Evolutionary conservation across 2,113 vertebrate genomes (phyloP), one percentile per base, ranked within the genome.

Genomic region (Okapia johnstoni): DNA sequence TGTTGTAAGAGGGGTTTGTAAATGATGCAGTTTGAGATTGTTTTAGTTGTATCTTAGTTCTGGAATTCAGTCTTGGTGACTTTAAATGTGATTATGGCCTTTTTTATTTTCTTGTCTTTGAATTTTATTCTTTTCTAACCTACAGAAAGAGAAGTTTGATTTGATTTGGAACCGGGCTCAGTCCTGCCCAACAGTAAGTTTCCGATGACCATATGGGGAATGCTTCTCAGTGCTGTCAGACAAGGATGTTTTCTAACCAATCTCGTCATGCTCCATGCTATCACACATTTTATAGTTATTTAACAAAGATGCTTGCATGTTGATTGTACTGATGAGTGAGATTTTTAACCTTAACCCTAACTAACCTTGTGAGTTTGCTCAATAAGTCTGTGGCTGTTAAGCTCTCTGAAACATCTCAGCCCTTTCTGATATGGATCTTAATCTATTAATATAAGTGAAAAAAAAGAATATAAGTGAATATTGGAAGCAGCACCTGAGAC

Each of bases 101-200:
- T 0, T 0, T 94, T 15, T 89, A 8, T 92, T 58, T 94, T 93
- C n/a, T 0, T 9, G 40, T 93, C 61, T 95, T 0, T 97, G 12
- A 97, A 70, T 84, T 91, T 50, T 96, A 52, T 96, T 98, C 15
- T 96, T 96, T 98, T 97, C 84, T 93, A 97, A 36, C 97, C 98
- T 80, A 86, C 95, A 99, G 99, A 98, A 99, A 4, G 98, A 99
- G 85, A 99, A 98, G 15, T 99, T 99, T 98, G 99, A 99, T 89
- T 30, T 99, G 94, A 99, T 99, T 14, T 98, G 98, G 98, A 99
- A 84, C 95, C 98, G 99, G 95, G 99, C 99, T 55, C 96, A 99
- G 98, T 97, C 98, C 7, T 99, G 99, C 97, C 99, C 99, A 2
- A 99, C 98, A 97, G 99, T 99, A 98, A 88, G 99, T 97, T 81